Conservation (phyloP, 2,113 vertebrate species). For the Corydoras maculifer region DNA sequence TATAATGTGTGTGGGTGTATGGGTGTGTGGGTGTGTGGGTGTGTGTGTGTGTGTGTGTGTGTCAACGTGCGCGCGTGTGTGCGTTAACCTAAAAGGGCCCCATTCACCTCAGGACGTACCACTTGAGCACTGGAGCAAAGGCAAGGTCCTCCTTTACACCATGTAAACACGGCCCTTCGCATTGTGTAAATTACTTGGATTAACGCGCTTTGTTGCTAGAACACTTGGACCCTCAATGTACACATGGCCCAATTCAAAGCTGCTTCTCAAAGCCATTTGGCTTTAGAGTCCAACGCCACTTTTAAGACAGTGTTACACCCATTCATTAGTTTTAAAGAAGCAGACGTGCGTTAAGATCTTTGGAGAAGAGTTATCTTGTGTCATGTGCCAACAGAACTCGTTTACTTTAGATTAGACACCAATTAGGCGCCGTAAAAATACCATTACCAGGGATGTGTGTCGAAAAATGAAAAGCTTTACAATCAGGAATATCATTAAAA, state of each 20-base stretch:
- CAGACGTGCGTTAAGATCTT: constrained; percentile 3
- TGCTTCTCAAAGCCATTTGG: constrained; percentile 53
- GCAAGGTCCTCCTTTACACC: constrained; percentile 57
- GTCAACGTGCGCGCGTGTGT: constrained; percentile 5
- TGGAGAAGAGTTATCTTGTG: constrained; percentile 14
- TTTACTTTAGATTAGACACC: neutral
- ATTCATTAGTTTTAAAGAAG: constrained; percentile 30
- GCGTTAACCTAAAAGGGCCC: constrained; percentile 32
- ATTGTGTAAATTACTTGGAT: constrained; percentile 68
- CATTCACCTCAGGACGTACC: constrained; percentile 43
- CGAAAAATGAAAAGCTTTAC: no score
- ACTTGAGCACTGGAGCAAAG: constrained; percentile 39
- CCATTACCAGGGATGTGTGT: no score
- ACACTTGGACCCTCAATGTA: constrained; percentile 54
- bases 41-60: neutral
- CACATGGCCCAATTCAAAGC: constrained; percentile 59
- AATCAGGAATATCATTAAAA: no score
- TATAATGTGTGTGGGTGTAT: neutral
- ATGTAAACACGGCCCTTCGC: constrained; percentile 63
- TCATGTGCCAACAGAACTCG: neutral
- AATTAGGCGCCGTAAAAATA: no score
- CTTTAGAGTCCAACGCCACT: constrained; percentile 45
- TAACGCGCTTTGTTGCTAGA: constrained; percentile 59
- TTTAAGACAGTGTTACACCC: constrained; percentile 56
- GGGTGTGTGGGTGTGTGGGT: neutral